Percentiles rank a stretch among this genome's conserved stretches.
Conservation (phyloP, 2,797 vertebrate species). For the Pantherophis alleghaniensis region DNA sequence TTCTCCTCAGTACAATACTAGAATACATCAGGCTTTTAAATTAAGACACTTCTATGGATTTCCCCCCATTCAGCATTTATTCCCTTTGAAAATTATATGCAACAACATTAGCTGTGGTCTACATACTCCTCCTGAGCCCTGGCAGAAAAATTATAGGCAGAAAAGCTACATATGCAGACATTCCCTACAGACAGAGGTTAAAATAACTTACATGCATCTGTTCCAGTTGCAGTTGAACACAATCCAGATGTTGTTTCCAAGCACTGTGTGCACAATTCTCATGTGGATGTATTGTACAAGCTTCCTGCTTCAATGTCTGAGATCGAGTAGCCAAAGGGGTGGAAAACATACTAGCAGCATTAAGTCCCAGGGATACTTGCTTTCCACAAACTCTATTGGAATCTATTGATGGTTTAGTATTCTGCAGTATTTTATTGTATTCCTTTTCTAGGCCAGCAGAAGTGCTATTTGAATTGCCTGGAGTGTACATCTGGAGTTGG, state of each 20-base stretch:
- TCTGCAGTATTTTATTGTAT: conserved; percentile 82
- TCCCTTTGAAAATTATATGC: background rate
- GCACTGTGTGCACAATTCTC: conserved; percentile 80
- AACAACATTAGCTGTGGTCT: background rate
- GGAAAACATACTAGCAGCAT: conserved; percentile 70
- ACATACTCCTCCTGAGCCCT: background rate
- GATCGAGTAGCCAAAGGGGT: conserved; percentile 71
- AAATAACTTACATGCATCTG: conserved; percentile 87
- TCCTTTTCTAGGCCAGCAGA: conserved; percentile 73
- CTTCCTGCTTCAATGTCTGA: conserved; percentile 79
- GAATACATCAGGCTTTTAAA: background rate
- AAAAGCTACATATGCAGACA: background rate
- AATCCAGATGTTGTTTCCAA: conserved; percentile 91
- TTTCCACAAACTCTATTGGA: conserved; percentile 69
- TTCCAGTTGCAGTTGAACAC: conserved; percentile 85
- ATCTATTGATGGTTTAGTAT: conserved; percentile 67
- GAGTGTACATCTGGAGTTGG: conserved; percentile 75
- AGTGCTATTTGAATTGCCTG: conserved; percentile 55
- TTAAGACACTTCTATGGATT: background rate
- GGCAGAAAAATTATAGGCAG: background rate
- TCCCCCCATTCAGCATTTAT: background rate
- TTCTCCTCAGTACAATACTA: background rate
- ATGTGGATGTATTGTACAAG: conserved; percentile 55
- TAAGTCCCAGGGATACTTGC: conserved; percentile 64
- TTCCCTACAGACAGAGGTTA: background rate